Evolutionary conservation across 92 coral and sea anemone genomes (phyloP), one percentile per base, ranked within the genome.

Genomic region (Epizoanthus illoricatus): DNA sequence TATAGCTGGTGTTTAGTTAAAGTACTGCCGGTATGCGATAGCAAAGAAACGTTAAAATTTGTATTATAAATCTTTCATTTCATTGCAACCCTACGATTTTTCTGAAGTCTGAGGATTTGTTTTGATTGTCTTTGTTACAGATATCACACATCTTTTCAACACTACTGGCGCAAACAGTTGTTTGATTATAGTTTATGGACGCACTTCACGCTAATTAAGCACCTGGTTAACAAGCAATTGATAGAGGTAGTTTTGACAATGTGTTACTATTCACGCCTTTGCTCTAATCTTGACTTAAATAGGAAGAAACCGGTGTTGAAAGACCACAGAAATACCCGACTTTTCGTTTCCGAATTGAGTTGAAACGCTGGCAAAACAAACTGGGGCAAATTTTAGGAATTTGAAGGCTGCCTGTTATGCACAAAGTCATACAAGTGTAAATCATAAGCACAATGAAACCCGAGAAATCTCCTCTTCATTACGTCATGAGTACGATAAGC

Each of bases 321-420:
- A 43, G 69, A 40, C 13, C 18, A 40, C 17, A 41, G 18, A 41
- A 39, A 4, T 1, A 3, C 57, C 7, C 5, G 23, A 18, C 7
- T 11, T 59, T 78, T 78, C 60, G 19, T 39, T 5, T 58, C 9
- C 13, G 40, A 52, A 39, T 78, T n/a, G 9, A 11, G 56, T 13
- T 5, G 24, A 62, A 62, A 9, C 18, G 42, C 57, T 18, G 47
- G 8, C 15, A 45, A 42, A 43, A 17, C 7, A 4, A 42, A n/a
- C n/a, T 78, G 17, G 23, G 19, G 67, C 15, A 3, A 41, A 16
- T 12, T 20, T 62, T 58, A 10, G 6, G 16, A 41, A n/a, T 2
- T 64, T 78, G 82, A 78, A 78, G 59, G 82, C 82, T 62, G 82
- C 82, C 71, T 63, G 82, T 78, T 78, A 78, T 78, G 82, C 82